These are phyloP conservation scores for Luidia sarsii DNA, from an alignment of 53 echinoderm and acorn worm genomes.

Conservation along the genomic window DNA sequence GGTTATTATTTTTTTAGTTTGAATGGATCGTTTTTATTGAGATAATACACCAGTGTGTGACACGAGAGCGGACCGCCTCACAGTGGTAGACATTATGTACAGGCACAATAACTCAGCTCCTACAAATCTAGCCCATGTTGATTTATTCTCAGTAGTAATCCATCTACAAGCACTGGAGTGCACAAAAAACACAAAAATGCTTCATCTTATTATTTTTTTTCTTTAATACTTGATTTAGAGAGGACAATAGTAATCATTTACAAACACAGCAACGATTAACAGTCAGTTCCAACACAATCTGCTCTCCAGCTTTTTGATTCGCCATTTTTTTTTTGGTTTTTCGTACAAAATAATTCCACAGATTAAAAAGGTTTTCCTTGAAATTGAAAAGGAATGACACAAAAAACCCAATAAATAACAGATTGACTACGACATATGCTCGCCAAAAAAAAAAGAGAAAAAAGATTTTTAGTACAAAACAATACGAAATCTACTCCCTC, in stretches of 20 bases:
- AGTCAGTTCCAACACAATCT: slow-evolving; percentile 19
- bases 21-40: slow-evolving; percentile 41
- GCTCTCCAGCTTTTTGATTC: not conserved
- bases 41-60: slow-evolving; percentile 25
- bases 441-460: slow-evolving; percentile 6
- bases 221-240: slow-evolving; percentile 51
- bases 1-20: not conserved
- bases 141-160: not conserved
- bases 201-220: not conserved
- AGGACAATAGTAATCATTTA: slow-evolving; percentile 44
- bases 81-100: slow-evolving; percentile 34
- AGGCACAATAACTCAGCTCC: slow-evolving; percentile 41
- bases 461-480: slow-evolving; percentile 1
- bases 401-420: slow-evolving; percentile 24
- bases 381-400: not conserved
- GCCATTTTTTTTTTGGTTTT: not conserved
- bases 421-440: slow-evolving; percentile 20
- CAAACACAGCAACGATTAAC: slow-evolving; percentile 56
- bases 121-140: slow-evolving; percentile 35
- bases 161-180: slow-evolving; percentile 53
- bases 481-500: slow-evolving; percentile 2
- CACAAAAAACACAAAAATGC: slow-evolving; percentile 43
- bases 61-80: slow-evolving; percentile 14
- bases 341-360: slow-evolving; percentile 48
- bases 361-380: slow-evolving; percentile 12